These are phyloP conservation scores for Patiria pectinifera DNA, from an alignment of 53 echinoderm and acorn worm species.

Conservation along the genomic window DNA sequence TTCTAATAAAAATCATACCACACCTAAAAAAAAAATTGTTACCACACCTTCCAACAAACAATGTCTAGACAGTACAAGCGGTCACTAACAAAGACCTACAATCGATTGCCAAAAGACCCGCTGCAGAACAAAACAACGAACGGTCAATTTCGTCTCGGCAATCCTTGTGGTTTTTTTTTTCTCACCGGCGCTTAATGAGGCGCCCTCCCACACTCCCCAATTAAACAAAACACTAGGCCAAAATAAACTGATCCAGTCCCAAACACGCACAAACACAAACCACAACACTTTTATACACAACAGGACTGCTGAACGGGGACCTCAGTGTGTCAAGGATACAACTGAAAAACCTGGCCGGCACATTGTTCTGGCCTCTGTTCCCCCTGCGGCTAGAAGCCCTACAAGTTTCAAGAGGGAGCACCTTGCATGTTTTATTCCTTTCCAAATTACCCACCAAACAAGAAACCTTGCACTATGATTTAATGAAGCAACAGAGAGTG, in stretches of 20 bases:
- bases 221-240: constrained; percentile 11
- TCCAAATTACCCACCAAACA: neutral
- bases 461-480: neutral
- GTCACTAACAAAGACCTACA: too few species aligned
- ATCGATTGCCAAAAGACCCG: neutral
- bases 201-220: constrained; percentile 44
- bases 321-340: constrained; percentile 4
- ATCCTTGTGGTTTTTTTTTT: neutral
- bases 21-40: too few species aligned
- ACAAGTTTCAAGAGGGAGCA: neutral
- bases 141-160: neutral
- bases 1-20: too few species aligned
- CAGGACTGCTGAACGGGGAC: neutral
- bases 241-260: neutral
- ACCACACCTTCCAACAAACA: too few species aligned
- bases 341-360: neutral
- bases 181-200: constrained; percentile 6
- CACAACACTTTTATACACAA: neutral
- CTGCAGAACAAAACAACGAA: neutral
- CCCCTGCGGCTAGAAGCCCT: neutral
- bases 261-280: too few species aligned
- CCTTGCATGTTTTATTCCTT: neutral
- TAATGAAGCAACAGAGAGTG: neutral
- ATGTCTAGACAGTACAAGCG: too few species aligned
- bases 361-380: neutral